These are phyloP conservation scores for Erynnis tages DNA, from an alignment of 2,888 invertebrate genomes.

Conservation along the genomic window DNA sequence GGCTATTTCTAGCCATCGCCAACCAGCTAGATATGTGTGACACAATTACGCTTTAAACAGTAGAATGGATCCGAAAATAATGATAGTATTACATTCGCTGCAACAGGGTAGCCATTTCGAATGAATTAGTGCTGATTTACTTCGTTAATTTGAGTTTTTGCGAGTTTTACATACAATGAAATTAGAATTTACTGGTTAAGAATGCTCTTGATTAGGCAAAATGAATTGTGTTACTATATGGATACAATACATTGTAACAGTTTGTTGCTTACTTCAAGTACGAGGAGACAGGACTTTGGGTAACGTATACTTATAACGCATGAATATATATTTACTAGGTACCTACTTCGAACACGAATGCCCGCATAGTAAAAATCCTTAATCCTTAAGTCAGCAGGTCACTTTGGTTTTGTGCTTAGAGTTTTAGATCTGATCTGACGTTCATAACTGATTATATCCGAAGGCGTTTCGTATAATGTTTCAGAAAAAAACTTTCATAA, in stretches of 20 bases:
- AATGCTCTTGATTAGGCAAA: constrained; percentile 7
- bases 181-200: not conserved
- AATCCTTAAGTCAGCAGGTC: too few species aligned
- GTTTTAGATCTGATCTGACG: too few species aligned
- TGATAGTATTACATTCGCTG: constrained; percentile 30
- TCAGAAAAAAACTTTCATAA: too few species aligned
- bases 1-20: constrained; percentile 48
- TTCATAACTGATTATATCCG: not conserved
- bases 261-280: constrained; percentile 35
- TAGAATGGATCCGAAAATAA: constrained; percentile 40
- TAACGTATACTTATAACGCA: constrained; percentile 27
- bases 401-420: too few species aligned
- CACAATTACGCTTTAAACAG: constrained; percentile 43
- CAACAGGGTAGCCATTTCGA: constrained; percentile 19
- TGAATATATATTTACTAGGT: too few species aligned
- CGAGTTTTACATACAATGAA: constrained; percentile 2
- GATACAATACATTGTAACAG: constrained; percentile 30
- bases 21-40: constrained; percentile 39
- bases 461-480: not conserved
- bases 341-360: too few species aligned
- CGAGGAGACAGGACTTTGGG: constrained; percentile 40
- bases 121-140: not conserved
- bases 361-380: too few species aligned
- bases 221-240: constrained; percentile 30
- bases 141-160: not conserved